Evolutionary conservation across 1,140 invertebrate genomes (phyloP), one percentile per base, ranked within the genome.

Genomic region (Monochamus saltuarius): DNA sequence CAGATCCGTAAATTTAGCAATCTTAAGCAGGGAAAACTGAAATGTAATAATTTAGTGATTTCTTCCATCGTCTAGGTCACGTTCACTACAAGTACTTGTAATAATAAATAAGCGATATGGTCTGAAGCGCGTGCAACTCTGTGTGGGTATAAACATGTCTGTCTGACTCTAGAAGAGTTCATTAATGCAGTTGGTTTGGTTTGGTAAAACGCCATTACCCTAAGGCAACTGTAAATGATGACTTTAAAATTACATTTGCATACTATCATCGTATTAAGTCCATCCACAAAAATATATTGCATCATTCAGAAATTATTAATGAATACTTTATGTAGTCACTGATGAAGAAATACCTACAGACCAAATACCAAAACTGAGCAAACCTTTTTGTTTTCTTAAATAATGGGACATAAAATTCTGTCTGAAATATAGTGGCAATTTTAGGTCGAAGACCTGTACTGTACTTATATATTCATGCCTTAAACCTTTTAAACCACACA

Each of bases 71-170:
- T 71, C 69, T 71, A 68, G 69, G 71, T 74, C 72, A 74, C 72
- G 72, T 74, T 74, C 68, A 59, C 56, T 65, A 65, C 70, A 56
- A 45, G 63, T 68, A 74, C 67, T 69, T 71, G 72, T 68, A 74
- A 68, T 68, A 74, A 74, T 74, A 74, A 74, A 74, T 74, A 73
- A 71, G 64, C 70, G 72, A 74, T 74, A 74, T 74, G 72, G 72
- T 73, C 66, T 67, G 70, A 58, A 73, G 69, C 72, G 72, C 72
- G 72, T 74, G 72, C 71, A 73, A 70, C 55, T 71, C 64, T 65
- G 70, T 74, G 66, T 68, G 70, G 65, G 72, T 72, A 40, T 40
- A 40, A 74, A 74, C 71, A 72, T 74, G 71, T 72, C 72, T 68
- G 71, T 72, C 72, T 66, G 71, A 64, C 56, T 73, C 67, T 73